Evolutionary conservation across 2,888 invertebrate species (phyloP).

Genomic region (Thymelicus acteon): DNA sequence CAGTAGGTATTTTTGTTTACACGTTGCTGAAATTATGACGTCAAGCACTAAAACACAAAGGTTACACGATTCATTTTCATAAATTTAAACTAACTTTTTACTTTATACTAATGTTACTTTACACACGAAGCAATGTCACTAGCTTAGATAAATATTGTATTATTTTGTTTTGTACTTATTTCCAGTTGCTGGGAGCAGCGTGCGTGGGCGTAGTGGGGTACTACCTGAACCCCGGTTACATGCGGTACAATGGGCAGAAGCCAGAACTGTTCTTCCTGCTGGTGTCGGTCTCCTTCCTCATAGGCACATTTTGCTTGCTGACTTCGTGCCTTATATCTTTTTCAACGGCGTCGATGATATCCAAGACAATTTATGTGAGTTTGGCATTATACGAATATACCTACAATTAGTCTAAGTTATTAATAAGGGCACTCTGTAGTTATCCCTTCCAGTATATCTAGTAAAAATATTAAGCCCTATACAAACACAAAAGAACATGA

Average conservation of each 20-base stretch:
- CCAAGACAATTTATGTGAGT: constrained; percentile 93
- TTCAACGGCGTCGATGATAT: constrained; percentile 92
- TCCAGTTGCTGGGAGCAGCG: constrained; percentile 90
- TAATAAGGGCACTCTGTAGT: too few relatives aligned
- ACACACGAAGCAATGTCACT: too few relatives aligned
- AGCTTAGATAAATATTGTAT: too few relatives aligned
- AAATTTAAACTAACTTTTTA: neutral
- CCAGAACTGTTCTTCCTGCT: constrained; percentile 89
- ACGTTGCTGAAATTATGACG: constrained; percentile 15
- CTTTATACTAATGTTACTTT: too few relatives aligned
- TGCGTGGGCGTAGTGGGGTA: constrained; percentile 89
- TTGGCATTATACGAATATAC: neutral
- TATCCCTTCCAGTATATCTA: too few relatives aligned
- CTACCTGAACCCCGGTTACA: constrained; percentile 71
- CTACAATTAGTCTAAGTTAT: too few relatives aligned
- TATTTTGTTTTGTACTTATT: constrained; percentile 20
- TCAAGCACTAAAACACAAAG: constrained; percentile 9
- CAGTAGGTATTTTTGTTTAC: constrained; percentile 40
- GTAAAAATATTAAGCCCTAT: too few relatives aligned
- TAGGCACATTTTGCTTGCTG: constrained; percentile 91
- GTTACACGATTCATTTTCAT: neutral
- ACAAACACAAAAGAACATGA: too few relatives aligned
- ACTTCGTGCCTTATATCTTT: constrained; percentile 91
- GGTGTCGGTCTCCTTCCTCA: constrained; percentile 90
- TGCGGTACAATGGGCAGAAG: constrained; percentile 64